Evolutionary conservation across 1,140 invertebrate genomes (phyloP).

Genomic region (Heliothis subflexa): DNA sequence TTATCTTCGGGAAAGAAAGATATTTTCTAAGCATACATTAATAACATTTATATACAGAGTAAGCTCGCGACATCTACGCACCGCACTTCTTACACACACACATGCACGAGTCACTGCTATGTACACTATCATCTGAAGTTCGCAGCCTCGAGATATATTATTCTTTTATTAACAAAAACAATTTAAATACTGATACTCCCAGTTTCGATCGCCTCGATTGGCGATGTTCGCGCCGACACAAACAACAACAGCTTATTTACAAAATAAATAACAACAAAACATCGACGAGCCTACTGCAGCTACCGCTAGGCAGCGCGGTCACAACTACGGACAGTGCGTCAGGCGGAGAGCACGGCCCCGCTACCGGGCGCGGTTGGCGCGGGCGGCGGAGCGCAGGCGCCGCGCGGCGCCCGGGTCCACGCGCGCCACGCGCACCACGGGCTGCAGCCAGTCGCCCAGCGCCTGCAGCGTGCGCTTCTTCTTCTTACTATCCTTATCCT

Average conservation of each 20-base stretch:
- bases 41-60: slow-evolving; percentile 75
- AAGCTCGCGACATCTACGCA: slow-evolving; percentile 70
- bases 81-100: slow-evolving; percentile 60
- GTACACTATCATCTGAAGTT: slow-evolving; percentile 53
- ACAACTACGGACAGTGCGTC: slow-evolving; percentile 10
- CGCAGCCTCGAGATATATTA: slow-evolving; percentile 55
- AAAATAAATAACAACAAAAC: slow-evolving; percentile 49
- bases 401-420: slow-evolving; percentile 72
- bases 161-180: slow-evolving; percentile 49
- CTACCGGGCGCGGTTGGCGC: slow-evolving; percentile 67
- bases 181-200: slow-evolving; percentile 49
- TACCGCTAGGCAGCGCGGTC: not conserved
- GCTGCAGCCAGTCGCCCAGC: slow-evolving; percentile 74
- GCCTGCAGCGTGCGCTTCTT: slow-evolving; percentile 63
- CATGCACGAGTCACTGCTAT: slow-evolving; percentile 56
- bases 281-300: slow-evolving; percentile 2
- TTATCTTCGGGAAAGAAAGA: slow-evolving; percentile 61
- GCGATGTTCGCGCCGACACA: slow-evolving; percentile 10
- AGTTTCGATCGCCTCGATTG: slow-evolving; percentile 11
- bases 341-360: slow-evolving; percentile 46
- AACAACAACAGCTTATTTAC: slow-evolving; percentile 31
- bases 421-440: slow-evolving; percentile 81
- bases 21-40: slow-evolving; percentile 71
- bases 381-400: slow-evolving; percentile 70
- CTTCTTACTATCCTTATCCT: slow-evolving; percentile 66